Percentiles rank a stretch among this genome's conserved stretches.
Evolutionary conservation across 2,888 invertebrate species (phyloP).

Genomic region (Dryobota labecula): DNA sequence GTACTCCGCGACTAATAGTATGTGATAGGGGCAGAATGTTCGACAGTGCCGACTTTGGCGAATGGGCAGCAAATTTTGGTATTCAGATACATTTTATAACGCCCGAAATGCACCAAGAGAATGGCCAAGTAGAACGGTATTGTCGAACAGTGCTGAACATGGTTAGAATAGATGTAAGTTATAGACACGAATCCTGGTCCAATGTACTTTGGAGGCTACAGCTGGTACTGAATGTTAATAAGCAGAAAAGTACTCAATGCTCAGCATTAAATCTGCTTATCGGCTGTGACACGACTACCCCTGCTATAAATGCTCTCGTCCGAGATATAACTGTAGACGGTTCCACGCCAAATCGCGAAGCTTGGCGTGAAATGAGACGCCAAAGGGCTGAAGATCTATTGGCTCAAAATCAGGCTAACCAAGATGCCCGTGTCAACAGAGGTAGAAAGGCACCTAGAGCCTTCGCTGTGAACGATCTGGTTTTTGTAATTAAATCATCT

Average conservation of each 20-base stretch:
- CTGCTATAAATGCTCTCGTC: background rate
- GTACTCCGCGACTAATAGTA: no score
- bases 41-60: background rate
- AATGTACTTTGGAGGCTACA: constrained; percentile 2
- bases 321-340: background rate
- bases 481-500: constrained; percentile 2
- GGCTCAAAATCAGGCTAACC: background rate
- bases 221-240: constrained; percentile 3
- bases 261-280: constrained; percentile 6
- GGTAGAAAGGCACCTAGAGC: background rate
- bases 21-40: no score
- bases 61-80: constrained; percentile 3
- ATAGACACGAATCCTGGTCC: constrained; percentile 2
- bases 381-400: constrained; percentile 1
- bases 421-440: background rate
- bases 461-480: background rate
- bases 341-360: constrained; percentile 3
- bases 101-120: constrained; percentile 53
- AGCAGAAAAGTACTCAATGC: constrained; percentile 3
- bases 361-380: background rate
- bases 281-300: constrained; percentile 6
- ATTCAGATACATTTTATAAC: constrained; percentile 21
- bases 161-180: constrained; percentile 12
- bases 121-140: constrained; percentile 59
- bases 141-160: constrained; percentile 39